phyloP scores from a whole-genome alignment of 2,888 invertebrate genomes.

The Diplolepis rosae region DNA sequence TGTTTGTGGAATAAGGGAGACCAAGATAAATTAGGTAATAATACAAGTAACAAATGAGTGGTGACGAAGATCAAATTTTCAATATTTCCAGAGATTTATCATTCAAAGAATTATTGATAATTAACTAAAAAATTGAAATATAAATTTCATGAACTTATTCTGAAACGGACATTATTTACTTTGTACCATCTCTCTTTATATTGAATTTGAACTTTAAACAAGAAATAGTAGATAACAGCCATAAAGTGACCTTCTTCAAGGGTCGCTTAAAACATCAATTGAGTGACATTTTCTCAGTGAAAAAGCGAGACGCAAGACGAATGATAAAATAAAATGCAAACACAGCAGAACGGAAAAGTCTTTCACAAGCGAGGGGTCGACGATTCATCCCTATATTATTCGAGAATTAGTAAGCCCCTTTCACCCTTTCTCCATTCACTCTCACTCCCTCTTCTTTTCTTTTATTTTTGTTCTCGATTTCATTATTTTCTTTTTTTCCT shows the following conservation, averaged over 20 bases:
- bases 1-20: slow-evolving; percentile 51
- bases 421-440: slow-evolving; percentile 49
- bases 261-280: slow-evolving; percentile 41
- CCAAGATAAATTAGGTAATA: slow-evolving; percentile 69
- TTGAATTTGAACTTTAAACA: neutral
- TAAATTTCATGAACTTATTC: too few relatives aligned
- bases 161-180: neutral
- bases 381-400: slow-evolving; percentile 71
- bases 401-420: slow-evolving; percentile 72
- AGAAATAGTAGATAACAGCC: slow-evolving; percentile 3
- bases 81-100: too few relatives aligned
- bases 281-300: slow-evolving; percentile 53
- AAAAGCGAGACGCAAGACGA: slow-evolving; percentile 52
- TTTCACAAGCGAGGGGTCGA: slow-evolving; percentile 47
- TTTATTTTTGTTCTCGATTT: neutral
- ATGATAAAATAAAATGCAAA: slow-evolving; percentile 62
- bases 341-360: slow-evolving; percentile 52
- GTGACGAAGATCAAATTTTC: slow-evolving; percentile 2
- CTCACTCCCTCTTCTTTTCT: slow-evolving; percentile 45
- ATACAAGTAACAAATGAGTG: slow-evolving; percentile 63
- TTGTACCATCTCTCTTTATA: neutral
- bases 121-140: too few relatives aligned
- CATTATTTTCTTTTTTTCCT: neutral
- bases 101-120: too few relatives aligned
- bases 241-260: slow-evolving; percentile 10